Percentiles rank a stretch among this genome's conserved stretches.
phyloP scores from a whole-genome alignment of 92 coral and sea anemone genomes.

The Scolanthus callimorphus region DNA sequence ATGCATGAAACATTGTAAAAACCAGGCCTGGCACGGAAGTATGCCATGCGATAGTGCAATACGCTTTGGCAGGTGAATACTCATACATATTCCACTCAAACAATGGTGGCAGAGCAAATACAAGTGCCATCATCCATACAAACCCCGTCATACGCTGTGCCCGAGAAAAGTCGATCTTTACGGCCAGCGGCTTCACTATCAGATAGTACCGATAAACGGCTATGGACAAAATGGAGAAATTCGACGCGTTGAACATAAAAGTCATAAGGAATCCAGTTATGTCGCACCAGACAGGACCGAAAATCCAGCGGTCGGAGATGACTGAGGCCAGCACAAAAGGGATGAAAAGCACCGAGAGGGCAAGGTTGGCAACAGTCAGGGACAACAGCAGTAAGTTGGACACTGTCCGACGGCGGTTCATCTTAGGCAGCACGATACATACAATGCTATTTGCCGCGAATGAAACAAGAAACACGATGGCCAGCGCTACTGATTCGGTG shows the following conservation, averaged over 20 bases:
- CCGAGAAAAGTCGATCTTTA: conserved; percentile 54
- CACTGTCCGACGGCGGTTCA: conserved; percentile 53
- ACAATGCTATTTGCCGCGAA: conserved; percentile 68
- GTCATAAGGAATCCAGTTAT: conserved; percentile 61
- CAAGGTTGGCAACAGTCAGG: conserved; percentile 52
- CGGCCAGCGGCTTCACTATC: conserved; percentile 77
- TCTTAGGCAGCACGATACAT: conserved; percentile 46
- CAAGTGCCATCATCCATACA: conserved; percentile 74
- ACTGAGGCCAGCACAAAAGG: conserved; percentile 71
- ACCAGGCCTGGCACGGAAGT: conserved; percentile 72
- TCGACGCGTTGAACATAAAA: conserved; percentile 64
- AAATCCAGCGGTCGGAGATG: conserved; percentile 78
- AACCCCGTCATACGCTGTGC: conserved; percentile 71
- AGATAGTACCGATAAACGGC: conserved; percentile 87
- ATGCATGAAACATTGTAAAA: conserved; percentile 45
- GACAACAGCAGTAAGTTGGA: conserved; percentile 62
- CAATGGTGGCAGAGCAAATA: conserved; percentile 67
- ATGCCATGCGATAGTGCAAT: conserved; percentile 77
- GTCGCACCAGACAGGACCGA: conserved; percentile 68
- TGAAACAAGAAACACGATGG: conserved; percentile 52
- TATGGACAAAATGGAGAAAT: conserved; percentile 63
- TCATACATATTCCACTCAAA: conserved; percentile 84
- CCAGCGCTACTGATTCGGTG: conserved; percentile 49
- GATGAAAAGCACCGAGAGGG: conserved; percentile 41
- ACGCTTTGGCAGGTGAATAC: conserved; percentile 71